A percentile compares a stretch with the other conserved stretches of the same genome.
These are phyloP conservation scores for Pemphredon lugubris DNA, from an alignment of 2,888 invertebrate species.

Conservation along the genomic window DNA sequence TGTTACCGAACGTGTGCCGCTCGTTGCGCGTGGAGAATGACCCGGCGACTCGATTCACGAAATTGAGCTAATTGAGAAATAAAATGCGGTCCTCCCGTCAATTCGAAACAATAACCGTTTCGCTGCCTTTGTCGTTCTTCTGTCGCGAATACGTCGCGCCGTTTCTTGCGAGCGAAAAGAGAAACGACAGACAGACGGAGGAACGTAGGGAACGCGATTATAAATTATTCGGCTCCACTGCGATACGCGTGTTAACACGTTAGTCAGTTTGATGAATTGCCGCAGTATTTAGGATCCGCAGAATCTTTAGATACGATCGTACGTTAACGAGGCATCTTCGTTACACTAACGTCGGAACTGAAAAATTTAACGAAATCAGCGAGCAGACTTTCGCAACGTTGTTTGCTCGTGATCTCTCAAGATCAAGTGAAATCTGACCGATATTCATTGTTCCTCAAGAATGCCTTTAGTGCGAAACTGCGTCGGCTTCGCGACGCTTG, in stretches of 20 bases:
- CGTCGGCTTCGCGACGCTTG: background rate
- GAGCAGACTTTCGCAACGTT: conserved; percentile 42
- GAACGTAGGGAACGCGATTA: background rate
- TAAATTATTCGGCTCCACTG: conserved; percentile 26
- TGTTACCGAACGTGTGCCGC: no score
- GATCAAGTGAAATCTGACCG: conserved; percentile 72
- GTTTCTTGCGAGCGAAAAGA: background rate
- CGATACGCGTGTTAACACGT: background rate
- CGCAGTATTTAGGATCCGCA: conserved; percentile 5
- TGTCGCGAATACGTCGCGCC: background rate
- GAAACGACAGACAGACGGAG: conserved; percentile 18
- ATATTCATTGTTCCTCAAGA: conserved; percentile 16
- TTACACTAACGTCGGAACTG: conserved; percentile 1
- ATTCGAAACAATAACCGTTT: background rate
- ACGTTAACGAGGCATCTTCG: background rate
- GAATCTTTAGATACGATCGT: background rate
- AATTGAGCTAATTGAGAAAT: no score
- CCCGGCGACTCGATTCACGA: no score
- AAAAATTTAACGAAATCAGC: conserved; percentile 16
- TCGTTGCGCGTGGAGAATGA: no score
- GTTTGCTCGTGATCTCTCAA: conserved; percentile 65
- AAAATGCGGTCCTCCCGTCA: background rate
- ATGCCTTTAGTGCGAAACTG: conserved; percentile 4
- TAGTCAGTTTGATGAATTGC: conserved; percentile 13
- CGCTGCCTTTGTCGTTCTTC: background rate